phyloP scores from a whole-genome alignment of 1,140 invertebrate species.

The Oreohelix idahoensis region DNA sequence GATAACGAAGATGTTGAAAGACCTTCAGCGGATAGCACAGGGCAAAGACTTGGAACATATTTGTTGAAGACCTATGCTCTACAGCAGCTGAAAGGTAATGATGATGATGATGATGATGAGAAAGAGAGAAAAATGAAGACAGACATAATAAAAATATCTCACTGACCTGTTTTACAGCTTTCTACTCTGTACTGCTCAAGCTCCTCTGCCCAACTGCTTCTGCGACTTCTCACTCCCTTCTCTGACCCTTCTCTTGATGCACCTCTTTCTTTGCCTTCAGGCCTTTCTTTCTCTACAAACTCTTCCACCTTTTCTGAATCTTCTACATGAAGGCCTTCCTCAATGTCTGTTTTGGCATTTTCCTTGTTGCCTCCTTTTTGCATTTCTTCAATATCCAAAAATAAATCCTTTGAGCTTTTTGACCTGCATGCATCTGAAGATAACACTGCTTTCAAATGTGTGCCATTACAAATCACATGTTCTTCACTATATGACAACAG shows the following conservation, averaged over 20 bases:
- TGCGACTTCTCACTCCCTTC: neutral
- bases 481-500: neutral
- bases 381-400: no score
- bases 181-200: constrained; percentile 21
- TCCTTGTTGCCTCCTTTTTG: neutral
- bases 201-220: constrained; percentile 26
- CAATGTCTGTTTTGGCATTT: neutral
- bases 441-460: neutral
- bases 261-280: neutral
- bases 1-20: no score
- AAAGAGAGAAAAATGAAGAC: neutral
- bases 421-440: no score
- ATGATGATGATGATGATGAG: neutral
- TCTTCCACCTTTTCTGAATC: neutral
- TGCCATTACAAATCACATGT: neutral
- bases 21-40: no score
- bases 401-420: no score
- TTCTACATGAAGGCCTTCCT: neutral
- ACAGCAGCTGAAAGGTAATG: no score
- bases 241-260: neutral
- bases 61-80: no score
- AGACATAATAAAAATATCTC: neutral
- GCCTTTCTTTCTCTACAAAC: neutral
- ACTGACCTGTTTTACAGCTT: neutral
- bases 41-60: no score